These are phyloP conservation scores for Dipodomys spectabilis DNA, from an alignment of 2,113 vertebrate species.

Conservation along the genomic window DNA sequence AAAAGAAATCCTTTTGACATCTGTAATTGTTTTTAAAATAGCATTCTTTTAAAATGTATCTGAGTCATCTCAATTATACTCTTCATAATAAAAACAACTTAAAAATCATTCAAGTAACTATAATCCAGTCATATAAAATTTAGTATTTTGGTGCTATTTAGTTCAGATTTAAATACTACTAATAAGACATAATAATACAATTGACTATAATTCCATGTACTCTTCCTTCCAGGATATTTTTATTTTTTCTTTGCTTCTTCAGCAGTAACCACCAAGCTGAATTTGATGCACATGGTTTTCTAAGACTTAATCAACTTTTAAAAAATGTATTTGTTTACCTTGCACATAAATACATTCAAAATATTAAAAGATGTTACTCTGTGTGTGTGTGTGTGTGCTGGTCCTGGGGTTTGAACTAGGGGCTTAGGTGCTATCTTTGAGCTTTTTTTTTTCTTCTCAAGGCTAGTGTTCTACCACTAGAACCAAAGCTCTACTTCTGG, in stretches of 20 bases:
- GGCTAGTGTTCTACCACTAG: too few relatives aligned
- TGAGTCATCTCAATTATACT: not conserved
- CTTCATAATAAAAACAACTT: not conserved
- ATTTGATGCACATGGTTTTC: not conserved
- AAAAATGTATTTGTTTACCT: not conserved
- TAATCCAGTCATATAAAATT: not conserved
- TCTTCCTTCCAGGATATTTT: not conserved
- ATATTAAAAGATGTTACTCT: not conserved
- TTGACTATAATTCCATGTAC: not conserved
- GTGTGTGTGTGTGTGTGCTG: too few relatives aligned
- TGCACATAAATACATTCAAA: not conserved
- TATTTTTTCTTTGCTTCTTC: not conserved
- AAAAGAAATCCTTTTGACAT: not conserved
- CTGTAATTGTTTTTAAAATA: not conserved
- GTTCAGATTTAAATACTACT: slow-evolving; percentile 18
- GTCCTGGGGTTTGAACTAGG: too few relatives aligned
- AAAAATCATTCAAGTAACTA: not conserved
- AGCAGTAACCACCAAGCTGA: not conserved
- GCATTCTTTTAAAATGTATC: not conserved
- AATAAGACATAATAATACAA: not conserved
- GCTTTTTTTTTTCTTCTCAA: too few relatives aligned
- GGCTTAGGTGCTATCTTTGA: too few relatives aligned
- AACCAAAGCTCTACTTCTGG: too few relatives aligned
- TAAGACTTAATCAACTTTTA: not conserved
- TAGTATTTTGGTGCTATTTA: not conserved